A percentile compares a stretch with the other conserved stretches of the same genome.
These are phyloP conservation scores for Mormyrus proboscirostris DNA, from an alignment of 2,797 vertebrate species.

Conservation along the genomic window DNA sequence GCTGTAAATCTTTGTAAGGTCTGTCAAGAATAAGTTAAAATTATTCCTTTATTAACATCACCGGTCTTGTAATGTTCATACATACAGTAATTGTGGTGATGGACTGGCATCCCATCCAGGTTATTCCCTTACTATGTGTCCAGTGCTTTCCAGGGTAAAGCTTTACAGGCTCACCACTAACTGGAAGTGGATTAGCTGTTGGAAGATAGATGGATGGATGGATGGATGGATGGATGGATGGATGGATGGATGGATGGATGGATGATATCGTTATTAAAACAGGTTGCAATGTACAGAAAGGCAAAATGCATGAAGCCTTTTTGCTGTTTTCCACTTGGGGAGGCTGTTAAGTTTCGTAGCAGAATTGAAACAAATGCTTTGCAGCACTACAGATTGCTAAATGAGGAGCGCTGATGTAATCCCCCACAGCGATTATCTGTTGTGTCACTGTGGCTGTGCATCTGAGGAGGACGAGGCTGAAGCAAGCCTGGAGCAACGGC, in stretches of 20 bases:
- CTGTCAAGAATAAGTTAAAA: background rate
- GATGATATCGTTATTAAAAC: background rate
- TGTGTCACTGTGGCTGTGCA: conserved; percentile 55
- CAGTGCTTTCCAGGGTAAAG: background rate
- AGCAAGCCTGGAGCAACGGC: conserved; percentile 28
- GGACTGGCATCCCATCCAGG: background rate
- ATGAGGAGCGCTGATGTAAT: conserved; percentile 59
- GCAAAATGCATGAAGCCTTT: background rate
- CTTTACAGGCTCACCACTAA: background rate
- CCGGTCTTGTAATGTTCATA: background rate
- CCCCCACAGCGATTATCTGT: conserved; percentile 51
- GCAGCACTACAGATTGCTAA: conserved; percentile 57
- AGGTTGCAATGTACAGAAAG: background rate
- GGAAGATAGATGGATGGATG: background rate
- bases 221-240: no score
- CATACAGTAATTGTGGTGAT: background rate
- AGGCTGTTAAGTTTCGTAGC: conserved; percentile 45
- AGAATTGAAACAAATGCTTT: conserved; percentile 55
- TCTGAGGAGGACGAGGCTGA: conserved; percentile 39
- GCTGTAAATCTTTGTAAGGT: background rate
- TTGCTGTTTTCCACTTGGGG: conserved; percentile 25
- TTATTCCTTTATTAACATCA: background rate
- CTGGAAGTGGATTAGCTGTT: background rate
- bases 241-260: background rate
- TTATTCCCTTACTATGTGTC: background rate